Evolutionary conservation across 2,888 invertebrate species (phyloP), one percentile per base, ranked within the genome.

Genomic region (Phrixothrix hirtus): DNA sequence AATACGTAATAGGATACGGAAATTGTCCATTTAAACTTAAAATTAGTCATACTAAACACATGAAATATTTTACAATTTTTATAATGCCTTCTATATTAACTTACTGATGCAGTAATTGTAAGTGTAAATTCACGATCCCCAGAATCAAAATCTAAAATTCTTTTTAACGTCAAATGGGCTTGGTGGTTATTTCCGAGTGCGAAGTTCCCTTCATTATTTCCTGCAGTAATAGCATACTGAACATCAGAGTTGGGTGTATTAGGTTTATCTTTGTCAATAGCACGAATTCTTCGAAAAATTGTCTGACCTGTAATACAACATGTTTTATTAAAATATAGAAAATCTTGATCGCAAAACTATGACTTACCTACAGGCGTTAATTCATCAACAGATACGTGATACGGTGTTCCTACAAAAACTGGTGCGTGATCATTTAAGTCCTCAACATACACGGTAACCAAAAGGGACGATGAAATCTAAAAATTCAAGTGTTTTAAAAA

Each of bases 211-310:
- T 80, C 79, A 35, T 82, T 80, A 66, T 89, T 87, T 2, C 88
- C 88, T 13, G 82, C 81, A 7, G 82, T 79, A 68, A 92, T 87
- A 63, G 86, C 85, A 75, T 90, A 91, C 68, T 90, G 88, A 14
- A 92, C 83, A 63, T 92, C 91, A 0, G 92, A 92, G 76, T 92
- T 92, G 0, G 89, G 91, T 0, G 89, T 92, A 75, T 92, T 91
- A 0, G 92, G 92, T 72, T 91, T 91, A 73, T 92, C 92, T 2
- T 87, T 82, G 75, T 92, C 92, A 35, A 86, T 82, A 0, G 92
- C 92, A 39, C 83, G 83, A 58, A 93, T 89, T 9, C 88, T 88
- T 60, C 88, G 84, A 74, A 89, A 92, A 59, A 93, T 83, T 15
- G 89, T 90, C 53, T 90, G 78, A 48, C 92, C 92, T 86, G n/a